Base-by-base conservation (phyloP, 2,113 vertebrate species). In the Forbesichthys agassizii region DNA sequence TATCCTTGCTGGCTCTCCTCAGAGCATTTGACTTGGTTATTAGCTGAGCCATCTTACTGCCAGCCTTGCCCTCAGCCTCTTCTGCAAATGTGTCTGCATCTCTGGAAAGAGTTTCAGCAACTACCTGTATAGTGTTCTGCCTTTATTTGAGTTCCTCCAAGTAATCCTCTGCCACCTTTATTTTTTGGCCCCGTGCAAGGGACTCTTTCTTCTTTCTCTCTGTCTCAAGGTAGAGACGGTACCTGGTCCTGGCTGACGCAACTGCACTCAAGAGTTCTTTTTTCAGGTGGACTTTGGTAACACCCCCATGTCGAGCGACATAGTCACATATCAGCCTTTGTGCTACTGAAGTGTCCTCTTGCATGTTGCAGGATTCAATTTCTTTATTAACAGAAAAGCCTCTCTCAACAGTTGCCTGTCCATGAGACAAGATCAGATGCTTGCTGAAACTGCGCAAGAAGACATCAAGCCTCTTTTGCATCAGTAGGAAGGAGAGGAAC, bases 61-160 rank as follows among this genome's bases (percentile, higher is more conserved):
- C 66, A 10, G 46, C 20, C 18, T 60, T 69, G 47, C 33, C 48
- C 55, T 69, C 66, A 27, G 53, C 54, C 20, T 75, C 4, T 9
- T 63, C 53, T 49, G 59, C 66, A 18, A 69, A 59, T n/a, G 8
- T 58, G 47, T 64, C 66, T 52, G 60, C 55, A 20, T 64, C 74
- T 47, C 42, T 66, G 20, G 27, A 51, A 49, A 71, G 64, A 62
- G 46, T 20, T 36, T 77, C 42, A 14, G 56, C 52, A 11, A 72
- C 75, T 13, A 57, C 64, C 12, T 27, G 57, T 20, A 77, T 42
- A 33, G 64, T 58, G 61, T 36, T 64, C 16, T 16, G 67, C 46
- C 27, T 67, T 47, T 71, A 71, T 71, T 71, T 71, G 3, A 77
- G 68, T 33, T 62, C 55, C 42, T 68, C 75, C 18, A 64, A 33